These are phyloP conservation scores for Andrena bicolor DNA, from an alignment of 2,888 invertebrate genomes.

Conservation along the genomic window DNA sequence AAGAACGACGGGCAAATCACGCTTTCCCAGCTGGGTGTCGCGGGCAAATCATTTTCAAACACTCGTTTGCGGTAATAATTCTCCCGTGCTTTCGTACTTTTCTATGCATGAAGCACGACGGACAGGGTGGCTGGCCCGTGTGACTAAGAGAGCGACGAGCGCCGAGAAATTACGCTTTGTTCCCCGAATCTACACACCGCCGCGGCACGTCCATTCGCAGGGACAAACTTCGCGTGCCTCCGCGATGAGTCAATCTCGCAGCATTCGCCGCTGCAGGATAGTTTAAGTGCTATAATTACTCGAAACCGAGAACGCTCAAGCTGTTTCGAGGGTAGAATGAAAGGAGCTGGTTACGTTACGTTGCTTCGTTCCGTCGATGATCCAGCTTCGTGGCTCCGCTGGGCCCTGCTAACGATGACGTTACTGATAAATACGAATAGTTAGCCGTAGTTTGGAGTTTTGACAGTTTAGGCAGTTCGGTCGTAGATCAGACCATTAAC, in stretches of 20 bases:
- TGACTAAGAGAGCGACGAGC: not conserved
- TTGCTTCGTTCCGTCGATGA: not conserved
- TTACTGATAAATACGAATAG: too few relatives aligned
- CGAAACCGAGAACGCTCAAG: constrained; percentile 40
- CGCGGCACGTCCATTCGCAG: constrained; percentile 27
- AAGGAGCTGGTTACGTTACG: constrained; percentile 13
- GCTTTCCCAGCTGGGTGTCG: not conserved
- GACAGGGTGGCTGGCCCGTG: constrained; percentile 5
- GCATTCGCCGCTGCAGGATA: constrained; percentile 63
- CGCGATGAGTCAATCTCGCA: constrained; percentile 67
- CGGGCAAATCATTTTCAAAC: constrained; percentile 3
- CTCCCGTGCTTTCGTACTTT: not conserved
- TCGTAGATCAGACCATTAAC: too few relatives aligned
- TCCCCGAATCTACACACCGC: constrained; percentile 16
- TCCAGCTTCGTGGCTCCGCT: not conserved
- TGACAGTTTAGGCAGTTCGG: too few relatives aligned
- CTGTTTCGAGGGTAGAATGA: not conserved
- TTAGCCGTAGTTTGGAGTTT: too few relatives aligned
- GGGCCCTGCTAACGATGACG: not conserved
- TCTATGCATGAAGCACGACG: not conserved
- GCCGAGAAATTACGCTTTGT: constrained; percentile 23
- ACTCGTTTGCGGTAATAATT: not conserved
- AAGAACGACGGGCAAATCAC: not conserved
- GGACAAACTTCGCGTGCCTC: constrained; percentile 38
- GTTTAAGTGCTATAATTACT: constrained; percentile 75